Evolutionary conservation across 1,140 invertebrate species (phyloP).

Genomic region (Battus philenor): DNA sequence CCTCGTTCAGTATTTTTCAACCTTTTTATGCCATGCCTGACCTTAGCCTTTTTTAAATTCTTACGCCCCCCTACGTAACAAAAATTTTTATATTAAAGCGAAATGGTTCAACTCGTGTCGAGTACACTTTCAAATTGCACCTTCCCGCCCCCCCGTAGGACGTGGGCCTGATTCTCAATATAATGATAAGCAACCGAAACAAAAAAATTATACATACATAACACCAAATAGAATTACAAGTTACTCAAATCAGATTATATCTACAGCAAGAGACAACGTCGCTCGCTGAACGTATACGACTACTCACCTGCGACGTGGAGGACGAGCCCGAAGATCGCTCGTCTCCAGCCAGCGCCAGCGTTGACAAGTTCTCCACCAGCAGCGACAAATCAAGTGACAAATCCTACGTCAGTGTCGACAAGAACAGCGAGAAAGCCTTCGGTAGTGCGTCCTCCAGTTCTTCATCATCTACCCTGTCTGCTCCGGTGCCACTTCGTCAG

Average conservation of each 20-base stretch:
- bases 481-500: slow-evolving; percentile 41
- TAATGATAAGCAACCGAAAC: too few relatives aligned
- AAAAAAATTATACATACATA: too few relatives aligned
- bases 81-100: neutral
- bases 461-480: slow-evolving; percentile 55
- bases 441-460: slow-evolving; percentile 61
- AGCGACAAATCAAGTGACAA: slow-evolving; percentile 60
- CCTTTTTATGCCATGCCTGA: too few relatives aligned
- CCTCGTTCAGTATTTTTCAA: too few relatives aligned
- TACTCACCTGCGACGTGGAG: slow-evolving; percentile 88
- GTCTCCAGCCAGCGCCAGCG: slow-evolving; percentile 72
- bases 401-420: slow-evolving; percentile 53
- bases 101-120: too few relatives aligned
- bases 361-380: slow-evolving; percentile 60
- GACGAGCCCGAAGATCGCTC: slow-evolving; percentile 75
- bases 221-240: too few relatives aligned
- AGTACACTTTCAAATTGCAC: too few relatives aligned
- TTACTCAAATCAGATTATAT: neutral
- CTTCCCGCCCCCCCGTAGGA: too few relatives aligned
- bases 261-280: slow-evolving; percentile 80
- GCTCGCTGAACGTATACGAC: slow-evolving; percentile 86
- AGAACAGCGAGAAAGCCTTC: slow-evolving; percentile 64
- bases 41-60: too few relatives aligned
- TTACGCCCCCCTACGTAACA: too few relatives aligned
- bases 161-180: too few relatives aligned